Evolutionary conservation across 1,140 invertebrate species (phyloP).

Genomic region (Leptonema lineaticorne): DNA sequence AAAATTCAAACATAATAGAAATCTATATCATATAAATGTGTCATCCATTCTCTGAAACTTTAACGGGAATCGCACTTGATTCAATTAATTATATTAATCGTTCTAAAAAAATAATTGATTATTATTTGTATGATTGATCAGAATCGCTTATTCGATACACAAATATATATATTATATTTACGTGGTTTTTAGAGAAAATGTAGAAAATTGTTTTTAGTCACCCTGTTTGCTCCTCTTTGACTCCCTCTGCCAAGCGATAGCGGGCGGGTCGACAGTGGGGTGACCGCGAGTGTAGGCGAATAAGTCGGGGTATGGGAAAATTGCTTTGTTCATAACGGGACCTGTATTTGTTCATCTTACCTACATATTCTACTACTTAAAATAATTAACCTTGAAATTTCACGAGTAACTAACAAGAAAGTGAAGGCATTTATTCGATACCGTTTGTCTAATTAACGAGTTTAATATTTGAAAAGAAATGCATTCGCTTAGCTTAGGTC

Average conservation of each 20-base stretch:
- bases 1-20: too few relatives aligned
- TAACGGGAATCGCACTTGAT: too few relatives aligned
- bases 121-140: too few relatives aligned
- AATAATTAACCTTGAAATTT: conserved; percentile 29
- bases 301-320: conserved; percentile 28
- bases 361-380: conserved; percentile 26
- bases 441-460: too few relatives aligned
- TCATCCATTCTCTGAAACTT: too few relatives aligned
- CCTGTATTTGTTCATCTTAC: conserved; percentile 36
- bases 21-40: too few relatives aligned
- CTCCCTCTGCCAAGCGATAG: background rate
- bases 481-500: too few relatives aligned
- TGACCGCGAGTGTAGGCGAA: background rate
- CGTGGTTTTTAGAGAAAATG: background rate
- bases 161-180: background rate
- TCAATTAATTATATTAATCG: too few relatives aligned
- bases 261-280: background rate
- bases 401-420: background rate
- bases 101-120: too few relatives aligned
- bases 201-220: too few relatives aligned
- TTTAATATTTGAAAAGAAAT: too few relatives aligned
- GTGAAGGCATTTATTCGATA: background rate
- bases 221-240: too few relatives aligned
- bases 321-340: conserved; percentile 40
- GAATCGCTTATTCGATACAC: background rate